A percentile compares a stretch with the other conserved stretches of the same genome.
phyloP scores from a whole-genome alignment of 2,797 vertebrate genomes.

The Cheirogaleus major region DNA sequence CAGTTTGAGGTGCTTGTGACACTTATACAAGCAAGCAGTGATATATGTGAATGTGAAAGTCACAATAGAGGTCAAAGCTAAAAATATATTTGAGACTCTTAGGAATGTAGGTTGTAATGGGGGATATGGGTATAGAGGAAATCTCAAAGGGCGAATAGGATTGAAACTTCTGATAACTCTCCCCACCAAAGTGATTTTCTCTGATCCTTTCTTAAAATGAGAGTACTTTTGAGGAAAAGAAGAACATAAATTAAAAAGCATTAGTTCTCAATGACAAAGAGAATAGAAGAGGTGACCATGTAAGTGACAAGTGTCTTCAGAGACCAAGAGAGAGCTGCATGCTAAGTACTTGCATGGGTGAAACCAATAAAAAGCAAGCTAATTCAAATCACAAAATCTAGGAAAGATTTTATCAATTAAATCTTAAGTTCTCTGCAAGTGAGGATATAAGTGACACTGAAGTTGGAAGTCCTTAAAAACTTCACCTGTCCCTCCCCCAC shows the following conservation, averaged over 20 bases:
- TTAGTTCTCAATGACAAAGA: not conserved
- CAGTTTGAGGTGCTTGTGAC: not conserved
- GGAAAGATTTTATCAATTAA: not conserved
- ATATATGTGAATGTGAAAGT: not conserved
- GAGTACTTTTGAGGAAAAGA: not conserved
- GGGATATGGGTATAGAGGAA: not conserved
- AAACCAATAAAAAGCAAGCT: not conserved
- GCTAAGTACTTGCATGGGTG: not conserved
- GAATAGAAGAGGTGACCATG: not conserved
- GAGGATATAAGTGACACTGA: not conserved
- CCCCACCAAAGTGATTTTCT: not conserved
- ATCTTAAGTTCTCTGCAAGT: not conserved
- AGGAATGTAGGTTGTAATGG: not conserved
- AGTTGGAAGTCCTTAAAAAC: not conserved
- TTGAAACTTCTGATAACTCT: not conserved
- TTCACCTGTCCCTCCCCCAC: not conserved
- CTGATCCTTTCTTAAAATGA: not conserved
- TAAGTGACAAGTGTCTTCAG: not conserved
- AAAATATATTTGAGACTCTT: not conserved
- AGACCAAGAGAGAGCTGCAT: not conserved
- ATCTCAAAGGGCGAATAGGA: not conserved
- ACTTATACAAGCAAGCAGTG: not conserved
- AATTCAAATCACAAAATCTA: not conserved
- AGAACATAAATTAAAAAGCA: not conserved
- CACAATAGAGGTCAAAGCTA: not conserved